A percentile compares a stretch with the other conserved stretches of the same genome.
These are phyloP conservation scores for Gadus chalcogrammus DNA, from an alignment of 2,113 vertebrate species.

Conservation along the genomic window DNA sequence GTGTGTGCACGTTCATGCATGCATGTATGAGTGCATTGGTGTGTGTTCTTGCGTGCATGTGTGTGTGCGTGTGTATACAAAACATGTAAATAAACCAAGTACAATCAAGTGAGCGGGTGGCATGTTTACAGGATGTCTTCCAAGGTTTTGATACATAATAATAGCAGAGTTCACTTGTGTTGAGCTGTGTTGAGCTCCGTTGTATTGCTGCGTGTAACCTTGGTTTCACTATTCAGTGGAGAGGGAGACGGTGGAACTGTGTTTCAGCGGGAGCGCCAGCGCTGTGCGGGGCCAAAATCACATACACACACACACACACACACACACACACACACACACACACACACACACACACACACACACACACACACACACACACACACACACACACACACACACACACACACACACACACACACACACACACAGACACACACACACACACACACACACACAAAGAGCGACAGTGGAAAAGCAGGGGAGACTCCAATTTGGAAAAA, in stretches of 20 bases:
- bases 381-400: slow-evolving; percentile 26
- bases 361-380: slow-evolving; percentile 14
- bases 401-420: slow-evolving; percentile 21
- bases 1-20: no score
- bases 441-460: slow-evolving; percentile 32
- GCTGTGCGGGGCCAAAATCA: slow-evolving; percentile 39
- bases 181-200: no score
- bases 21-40: no score
- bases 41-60: no score
- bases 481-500: slow-evolving; percentile 63
- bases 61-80: no score
- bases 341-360: slow-evolving; percentile 14
- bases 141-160: no score
- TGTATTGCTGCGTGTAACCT: no score
- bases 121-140: background rate
- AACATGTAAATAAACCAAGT: background rate
- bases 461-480: slow-evolving; percentile 42
- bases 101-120: background rate
- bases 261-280: slow-evolving; percentile 34
- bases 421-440: slow-evolving; percentile 22
- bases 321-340: slow-evolving; percentile 14
- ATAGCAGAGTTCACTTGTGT: slow-evolving; percentile 7
- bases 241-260: slow-evolving; percentile 67
- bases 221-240: slow-evolving; percentile 36
- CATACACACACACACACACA: slow-evolving; percentile 27